Base-by-base conservation (phyloP, 1,140 invertebrate genomes). In the Saxidomus purpurata region DNA sequence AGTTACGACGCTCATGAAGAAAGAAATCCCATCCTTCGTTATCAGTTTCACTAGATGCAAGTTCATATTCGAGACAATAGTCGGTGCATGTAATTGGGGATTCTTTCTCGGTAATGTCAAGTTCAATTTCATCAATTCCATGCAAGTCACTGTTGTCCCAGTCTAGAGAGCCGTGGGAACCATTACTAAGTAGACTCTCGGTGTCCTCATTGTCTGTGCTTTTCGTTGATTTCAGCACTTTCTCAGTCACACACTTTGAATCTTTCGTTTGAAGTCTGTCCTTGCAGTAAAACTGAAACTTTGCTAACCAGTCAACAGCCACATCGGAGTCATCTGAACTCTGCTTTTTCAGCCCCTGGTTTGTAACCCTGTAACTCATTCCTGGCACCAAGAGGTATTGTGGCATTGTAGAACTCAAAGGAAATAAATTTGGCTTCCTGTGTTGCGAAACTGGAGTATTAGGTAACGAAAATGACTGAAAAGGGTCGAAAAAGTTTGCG, bases 21-120 rank as follows among this genome's bases (percentile, higher is more conserved):
- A 94, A 95, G 71, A 94, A 94, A 49, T 94, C 93, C 94, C 94
- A 95, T 3, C 94, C 93, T 84, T 93, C 91, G 36, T 91, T 91
- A 82, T 94, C 93, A 25, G 94, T 90, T 74, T 94, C 92, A 91
- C 92, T 93, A 22, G 91, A 81, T n/a, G 93, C 93, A 67, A 95
- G 90, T 86, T 94, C 93, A 85, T 92, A 94, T 59, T 92, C 92
- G 13, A 94, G 90, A 43, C 93, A 92, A 71, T 94, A 92, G 55
- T 95, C 93, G 67, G 91, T 93, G n/a, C n/a, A n/a, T n/a, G n/a
- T 43, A 15, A 95, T 90, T 25, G 93, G 90, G 19, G 93, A 93
- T 28, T 93, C 91, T 43, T 89, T 87, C n/a, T 92, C 86, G 22
- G 83, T 87, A 40, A 83, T 79, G 49, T 93, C 92, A 19, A 91